These are phyloP conservation scores for Conistra vaccinii DNA, from an alignment of 2,888 invertebrate genomes.

Conservation along the genomic window DNA sequence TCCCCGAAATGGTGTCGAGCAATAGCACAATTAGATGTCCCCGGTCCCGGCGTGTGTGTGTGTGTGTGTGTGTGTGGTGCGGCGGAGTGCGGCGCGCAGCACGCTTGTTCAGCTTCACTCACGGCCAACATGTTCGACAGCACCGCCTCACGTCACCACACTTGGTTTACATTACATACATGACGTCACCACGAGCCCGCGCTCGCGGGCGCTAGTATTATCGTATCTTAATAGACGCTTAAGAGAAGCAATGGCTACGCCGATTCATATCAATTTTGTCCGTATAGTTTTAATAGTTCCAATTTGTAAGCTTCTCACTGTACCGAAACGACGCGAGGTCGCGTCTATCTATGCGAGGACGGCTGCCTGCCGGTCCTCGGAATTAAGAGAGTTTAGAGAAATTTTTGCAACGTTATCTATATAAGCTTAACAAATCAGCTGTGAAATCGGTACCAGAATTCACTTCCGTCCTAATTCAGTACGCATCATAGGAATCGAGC, in stretches of 20 bases:
- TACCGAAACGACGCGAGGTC: slow-evolving; percentile 82
- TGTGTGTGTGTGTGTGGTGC: slow-evolving; percentile 46
- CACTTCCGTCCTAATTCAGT: slow-evolving; percentile 91
- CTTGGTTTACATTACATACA: slow-evolving; percentile 72
- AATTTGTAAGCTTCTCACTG: slow-evolving; percentile 88
- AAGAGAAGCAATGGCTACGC: slow-evolving; percentile 88
- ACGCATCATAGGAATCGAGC: slow-evolving; percentile 90
- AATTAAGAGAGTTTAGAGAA: slow-evolving; percentile 84
- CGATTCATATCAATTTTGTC: slow-evolving; percentile 91
- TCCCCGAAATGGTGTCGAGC: slow-evolving; percentile 88
- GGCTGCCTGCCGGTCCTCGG: slow-evolving; percentile 78
- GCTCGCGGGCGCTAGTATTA: slow-evolving; percentile 83
- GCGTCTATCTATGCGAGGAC: slow-evolving; percentile 82
- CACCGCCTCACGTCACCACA: slow-evolving; percentile 64
- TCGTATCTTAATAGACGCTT: slow-evolving; percentile 88
- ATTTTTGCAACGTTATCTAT: slow-evolving; percentile 88
- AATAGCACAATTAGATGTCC: slow-evolving; percentile 75
- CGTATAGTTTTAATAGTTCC: slow-evolving; percentile 90
- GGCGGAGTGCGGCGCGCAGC: slow-evolving; percentile 73
- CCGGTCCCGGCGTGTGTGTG: slow-evolving; percentile 75
- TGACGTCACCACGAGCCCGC: slow-evolving; percentile 81
- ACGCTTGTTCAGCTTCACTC: slow-evolving; percentile 76
- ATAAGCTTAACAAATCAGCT: slow-evolving; percentile 90
- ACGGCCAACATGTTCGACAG: slow-evolving; percentile 61
- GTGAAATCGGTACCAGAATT: slow-evolving; percentile 90